Percentiles rank a stretch among this genome's conserved stretches.
These are phyloP conservation scores for Rhopilema esculentum DNA, from an alignment of 30 jellyfish, hydroid and myxozoan species.

Conservation along the genomic window DNA sequence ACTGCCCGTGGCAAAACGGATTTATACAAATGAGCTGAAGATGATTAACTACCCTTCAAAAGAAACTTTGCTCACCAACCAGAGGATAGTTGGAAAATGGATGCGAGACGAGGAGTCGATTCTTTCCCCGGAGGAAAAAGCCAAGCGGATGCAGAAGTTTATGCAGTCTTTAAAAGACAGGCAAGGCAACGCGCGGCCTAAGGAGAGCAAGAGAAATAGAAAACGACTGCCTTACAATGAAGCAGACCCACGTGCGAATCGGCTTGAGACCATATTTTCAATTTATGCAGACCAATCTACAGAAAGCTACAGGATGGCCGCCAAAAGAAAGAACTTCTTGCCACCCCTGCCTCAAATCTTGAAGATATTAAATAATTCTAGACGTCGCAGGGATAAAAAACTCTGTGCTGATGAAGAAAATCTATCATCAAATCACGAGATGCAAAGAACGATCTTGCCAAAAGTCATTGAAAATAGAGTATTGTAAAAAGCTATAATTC, in stretches of 20 bases:
- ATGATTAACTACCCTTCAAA: neutral
- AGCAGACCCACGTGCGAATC: constrained; percentile 40
- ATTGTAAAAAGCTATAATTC: no score
- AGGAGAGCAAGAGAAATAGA: neutral
- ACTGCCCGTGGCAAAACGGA: constrained; percentile 2
- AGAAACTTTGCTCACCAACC: neutral
- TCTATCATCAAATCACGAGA: neutral
- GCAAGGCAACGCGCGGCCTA: constrained; percentile 7
- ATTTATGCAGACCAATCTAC: constrained; percentile 52
- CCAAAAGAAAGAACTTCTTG: constrained; percentile 2
- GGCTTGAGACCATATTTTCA: constrained; percentile 37
- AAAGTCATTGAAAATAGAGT: neutral
- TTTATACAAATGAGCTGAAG: constrained; percentile 8
- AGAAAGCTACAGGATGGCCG: constrained; percentile 48
- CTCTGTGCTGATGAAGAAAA: neutral
- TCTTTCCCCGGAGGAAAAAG: constrained; percentile 33
- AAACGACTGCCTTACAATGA: neutral
- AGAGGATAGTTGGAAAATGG: constrained; percentile 4
- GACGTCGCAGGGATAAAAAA: neutral
- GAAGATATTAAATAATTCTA: constrained; percentile 4
- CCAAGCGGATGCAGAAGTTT: constrained; percentile 22
- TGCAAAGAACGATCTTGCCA: neutral
- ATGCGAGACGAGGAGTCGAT: constrained; percentile 2
- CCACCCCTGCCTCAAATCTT: constrained; percentile 30
- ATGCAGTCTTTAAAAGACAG: constrained; percentile 9